A percentile compares a stretch with the other conserved stretches of the same genome.
These are phyloP conservation scores for Sandelia bainsii DNA, from an alignment of 2,797 vertebrate species.

Conservation along the genomic window DNA sequence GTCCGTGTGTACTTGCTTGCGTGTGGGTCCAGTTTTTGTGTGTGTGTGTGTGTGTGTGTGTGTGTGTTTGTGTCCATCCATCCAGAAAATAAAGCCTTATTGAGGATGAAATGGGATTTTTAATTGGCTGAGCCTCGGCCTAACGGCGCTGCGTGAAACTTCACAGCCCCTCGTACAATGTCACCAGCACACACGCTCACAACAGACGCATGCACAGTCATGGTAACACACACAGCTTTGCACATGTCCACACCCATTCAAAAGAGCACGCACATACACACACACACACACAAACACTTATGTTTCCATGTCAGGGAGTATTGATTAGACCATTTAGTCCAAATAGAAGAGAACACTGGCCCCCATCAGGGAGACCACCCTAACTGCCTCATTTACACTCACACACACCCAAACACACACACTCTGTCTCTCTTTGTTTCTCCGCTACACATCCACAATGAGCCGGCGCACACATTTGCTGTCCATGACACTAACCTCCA, in stretches of 20 bases:
- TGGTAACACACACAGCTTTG: slow-evolving; percentile 17
- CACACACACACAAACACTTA: slow-evolving; percentile 18
- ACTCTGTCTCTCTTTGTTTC: slow-evolving; percentile 22
- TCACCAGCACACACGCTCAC: slow-evolving; percentile 64
- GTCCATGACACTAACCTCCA: slow-evolving; percentile 9
- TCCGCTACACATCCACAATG: slow-evolving; percentile 31
- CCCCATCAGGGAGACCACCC: slow-evolving; percentile 67
- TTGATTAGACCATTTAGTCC: slow-evolving; percentile 79
- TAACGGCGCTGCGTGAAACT: slow-evolving; percentile 69
- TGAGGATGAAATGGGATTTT: slow-evolving; percentile 87
- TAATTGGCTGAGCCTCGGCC: slow-evolving; percentile 83
- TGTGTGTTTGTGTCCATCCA: slow-evolving; percentile 67
- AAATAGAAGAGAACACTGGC: slow-evolving; percentile 65
- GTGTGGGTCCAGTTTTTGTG: slow-evolving; percentile 16
- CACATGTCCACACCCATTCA: background rate
- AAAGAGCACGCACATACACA: slow-evolving; percentile 8
- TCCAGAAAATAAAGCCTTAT: slow-evolving; percentile 86
- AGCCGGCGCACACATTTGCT: slow-evolving; percentile 21
- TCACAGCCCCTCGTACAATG: slow-evolving; percentile 73
- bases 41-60: slow-evolving; percentile 38
- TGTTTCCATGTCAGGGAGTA: slow-evolving; percentile 71
- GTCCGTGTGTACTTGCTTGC: slow-evolving; percentile 8
- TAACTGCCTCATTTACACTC: slow-evolving; percentile 67
- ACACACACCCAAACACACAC: slow-evolving; percentile 30
- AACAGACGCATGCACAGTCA: slow-evolving; percentile 18